phyloP scores from a whole-genome alignment of 2,888 invertebrate genomes.

The Hirtodrosophila duncani region DNA sequence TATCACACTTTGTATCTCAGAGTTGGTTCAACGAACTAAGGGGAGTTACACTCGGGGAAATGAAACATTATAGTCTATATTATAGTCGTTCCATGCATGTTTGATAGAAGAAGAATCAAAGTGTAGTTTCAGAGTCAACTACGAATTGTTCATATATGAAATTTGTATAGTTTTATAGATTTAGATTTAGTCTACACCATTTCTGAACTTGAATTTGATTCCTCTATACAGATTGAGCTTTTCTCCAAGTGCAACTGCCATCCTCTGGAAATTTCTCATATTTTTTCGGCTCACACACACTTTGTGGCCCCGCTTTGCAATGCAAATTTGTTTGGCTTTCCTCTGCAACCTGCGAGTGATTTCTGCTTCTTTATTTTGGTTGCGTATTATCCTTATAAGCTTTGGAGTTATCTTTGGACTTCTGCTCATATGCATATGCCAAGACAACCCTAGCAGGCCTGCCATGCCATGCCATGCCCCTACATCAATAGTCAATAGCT shows the following conservation, averaged over 20 bases:
- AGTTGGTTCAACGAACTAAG: constrained; percentile 27
- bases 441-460: constrained; percentile 13
- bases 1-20: not conserved
- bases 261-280: constrained; percentile 50
- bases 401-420: constrained; percentile 44
- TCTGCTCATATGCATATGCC: constrained; percentile 40
- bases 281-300: constrained; percentile 38
- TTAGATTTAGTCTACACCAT: too few species aligned
- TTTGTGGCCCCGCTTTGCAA: constrained; percentile 43
- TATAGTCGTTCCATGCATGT: too few species aligned
- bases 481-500: constrained; percentile 69
- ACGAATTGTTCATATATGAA: too few species aligned
- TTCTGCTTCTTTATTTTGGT: constrained; percentile 17
- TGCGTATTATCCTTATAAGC: constrained; percentile 67
- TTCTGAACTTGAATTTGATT: too few species aligned
- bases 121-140: too few species aligned
- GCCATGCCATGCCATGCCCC: constrained; percentile 6
- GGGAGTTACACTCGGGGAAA: too few species aligned
- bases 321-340: constrained; percentile 50
- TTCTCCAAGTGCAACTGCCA: too few species aligned
- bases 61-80: too few species aligned
- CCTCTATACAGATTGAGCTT: too few species aligned
- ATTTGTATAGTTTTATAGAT: too few species aligned
- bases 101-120: too few species aligned
- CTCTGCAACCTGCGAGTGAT: constrained; percentile 62